Evolutionary conservation across 92 coral and sea anemone genomes (phyloP), one percentile per base, ranked within the genome.

Genomic region (Palythoa heliodiscus): DNA sequence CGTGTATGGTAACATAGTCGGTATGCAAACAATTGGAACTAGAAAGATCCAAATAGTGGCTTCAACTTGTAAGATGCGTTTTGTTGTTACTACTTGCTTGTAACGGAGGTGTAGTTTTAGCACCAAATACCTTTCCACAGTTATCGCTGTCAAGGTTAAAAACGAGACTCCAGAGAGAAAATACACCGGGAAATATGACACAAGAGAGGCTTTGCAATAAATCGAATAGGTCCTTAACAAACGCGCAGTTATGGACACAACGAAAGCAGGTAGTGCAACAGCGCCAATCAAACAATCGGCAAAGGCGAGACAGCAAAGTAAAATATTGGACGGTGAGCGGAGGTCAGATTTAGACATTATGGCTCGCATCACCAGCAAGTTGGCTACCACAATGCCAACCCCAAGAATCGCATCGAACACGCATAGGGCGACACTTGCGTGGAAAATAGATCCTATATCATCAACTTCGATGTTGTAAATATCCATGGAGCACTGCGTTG

Each of bases 221-320:
- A 89, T 54, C 7, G 78, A n/a, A 48, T 79, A 73, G 25, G 20
- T 70, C 3, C 87, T 70, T 20, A 71, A 17, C 54, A 83, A 66
- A 11, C 73, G 73, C 22, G 84, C 74, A 3, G 50, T 29, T 43
- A 80, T 80, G 24, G 84, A 80, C 3, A 80, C 84, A 11, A 66
- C 80, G 81, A 70, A 83, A 2, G 85, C 73, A n/a, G 92, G 92
- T 19, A 86, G 75, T 15, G 80, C 53, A 20, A 89, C 47, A 3
- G 70, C 70, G 6, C 92, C 92, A 20, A 79, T 88, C 10, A 89
- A 37, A 16, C 86, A 89, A 60, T 89, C 92, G 3, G 92, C 76
- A 20, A 76, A 43, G 57, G 89, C 89, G 10, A 89, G 81, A 11
- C 85, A 83, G 61, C 92, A 86, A 15, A 89, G 83, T 19, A 89